Evolutionary conservation across 1,140 invertebrate genomes (phyloP).

Genomic region (Leptinotarsa defecta): DNA sequence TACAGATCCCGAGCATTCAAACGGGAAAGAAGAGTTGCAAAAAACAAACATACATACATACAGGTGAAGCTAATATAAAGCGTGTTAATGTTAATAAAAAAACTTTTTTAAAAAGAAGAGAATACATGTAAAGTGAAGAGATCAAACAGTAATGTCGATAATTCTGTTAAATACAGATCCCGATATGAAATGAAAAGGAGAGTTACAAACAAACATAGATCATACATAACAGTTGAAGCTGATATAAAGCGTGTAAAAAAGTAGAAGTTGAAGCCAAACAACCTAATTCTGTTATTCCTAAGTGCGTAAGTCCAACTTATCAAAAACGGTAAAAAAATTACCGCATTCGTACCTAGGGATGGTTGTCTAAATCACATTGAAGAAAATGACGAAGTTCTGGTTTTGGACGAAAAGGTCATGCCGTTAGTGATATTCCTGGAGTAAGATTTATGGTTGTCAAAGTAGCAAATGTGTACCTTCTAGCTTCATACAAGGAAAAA

Average conservation of each 20-base stretch:
- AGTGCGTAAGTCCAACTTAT: conserved; percentile 99
- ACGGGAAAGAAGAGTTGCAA: no score
- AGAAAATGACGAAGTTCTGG: conserved; percentile 99
- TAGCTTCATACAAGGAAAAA: conserved; percentile 98
- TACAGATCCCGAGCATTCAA: no score
- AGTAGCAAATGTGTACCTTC: conserved; percentile 97
- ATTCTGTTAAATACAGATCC: no score
- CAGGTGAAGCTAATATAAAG: no score
- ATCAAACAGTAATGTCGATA: no score
- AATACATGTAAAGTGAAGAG: conserved; percentile 77
- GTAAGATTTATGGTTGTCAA: conserved; percentile 94
- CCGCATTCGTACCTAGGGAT: conserved; percentile 98
- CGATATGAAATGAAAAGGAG: no score
- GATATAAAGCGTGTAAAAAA: no score
- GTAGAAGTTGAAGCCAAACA: conserved; percentile 99
- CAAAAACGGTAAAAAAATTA: conserved; percentile 99
- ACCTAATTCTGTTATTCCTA: conserved; percentile 99
- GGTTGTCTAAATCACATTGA: conserved; percentile 99
- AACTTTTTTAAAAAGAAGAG: no score
- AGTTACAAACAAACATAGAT: no score
- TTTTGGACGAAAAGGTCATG: conserved; percentile 99
- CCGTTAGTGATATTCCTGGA: conserved; percentile 99
- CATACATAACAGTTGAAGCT: no score
- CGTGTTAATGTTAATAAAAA: no score
- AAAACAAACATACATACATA: no score